phyloP scores from a whole-genome alignment of 2,113 vertebrate species.

The Poecilia latipinna region DNA sequence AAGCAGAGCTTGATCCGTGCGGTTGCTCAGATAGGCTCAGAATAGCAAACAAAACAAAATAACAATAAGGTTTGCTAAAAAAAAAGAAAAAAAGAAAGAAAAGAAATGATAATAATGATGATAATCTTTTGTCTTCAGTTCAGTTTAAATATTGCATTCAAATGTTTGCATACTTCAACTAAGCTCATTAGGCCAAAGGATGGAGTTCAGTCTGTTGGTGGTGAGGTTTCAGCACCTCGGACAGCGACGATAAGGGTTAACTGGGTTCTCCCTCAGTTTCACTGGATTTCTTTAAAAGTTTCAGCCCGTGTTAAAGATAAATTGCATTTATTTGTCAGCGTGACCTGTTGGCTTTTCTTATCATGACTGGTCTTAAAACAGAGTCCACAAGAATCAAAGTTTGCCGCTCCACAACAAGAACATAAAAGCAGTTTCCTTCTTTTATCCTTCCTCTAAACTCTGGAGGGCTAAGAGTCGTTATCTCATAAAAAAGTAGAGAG shows the following conservation, averaged over 20 bases:
- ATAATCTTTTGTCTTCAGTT: not conserved
- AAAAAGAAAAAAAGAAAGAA: no score
- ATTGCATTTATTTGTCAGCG: constrained; percentile 7
- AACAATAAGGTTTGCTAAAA: no score
- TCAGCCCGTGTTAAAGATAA: not conserved
- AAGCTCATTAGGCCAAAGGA: not conserved
- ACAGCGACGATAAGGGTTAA: constrained; percentile 43
- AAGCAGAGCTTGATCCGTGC: not conserved
- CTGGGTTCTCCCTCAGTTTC: not conserved
- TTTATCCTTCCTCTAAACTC: not conserved
- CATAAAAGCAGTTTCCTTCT: not conserved
- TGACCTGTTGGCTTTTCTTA: not conserved
- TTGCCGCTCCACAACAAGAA: not conserved
- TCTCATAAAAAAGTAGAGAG: no score
- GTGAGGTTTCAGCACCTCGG: constrained; percentile 66
- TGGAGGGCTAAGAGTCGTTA: not conserved
- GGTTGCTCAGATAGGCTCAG: no score
- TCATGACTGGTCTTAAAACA: not conserved
- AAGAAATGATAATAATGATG: no score
- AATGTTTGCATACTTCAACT: not conserved
- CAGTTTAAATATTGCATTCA: not conserved
- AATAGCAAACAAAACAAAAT: not conserved
- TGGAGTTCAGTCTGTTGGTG: not conserved
- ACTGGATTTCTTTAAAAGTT: constrained; percentile 16
- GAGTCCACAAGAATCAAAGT: not conserved